Percentiles rank a stretch among this genome's conserved stretches.
These are phyloP conservation scores for Carduelis carduelis DNA, from an alignment of 2,797 vertebrate species.

Conservation along the genomic window DNA sequence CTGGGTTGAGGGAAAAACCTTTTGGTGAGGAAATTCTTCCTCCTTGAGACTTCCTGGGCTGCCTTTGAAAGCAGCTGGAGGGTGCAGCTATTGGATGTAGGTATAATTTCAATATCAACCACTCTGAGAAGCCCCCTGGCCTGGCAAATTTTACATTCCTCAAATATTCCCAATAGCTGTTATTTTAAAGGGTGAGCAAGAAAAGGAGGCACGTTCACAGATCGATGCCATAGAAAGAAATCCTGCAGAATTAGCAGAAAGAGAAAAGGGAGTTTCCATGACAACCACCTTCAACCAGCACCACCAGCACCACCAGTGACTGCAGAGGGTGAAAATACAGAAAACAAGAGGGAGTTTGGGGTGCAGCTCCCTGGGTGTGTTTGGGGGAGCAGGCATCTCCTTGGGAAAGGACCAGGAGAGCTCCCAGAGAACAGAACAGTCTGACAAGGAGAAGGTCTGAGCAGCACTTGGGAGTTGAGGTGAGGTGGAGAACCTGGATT, in stretches of 20 bases:
- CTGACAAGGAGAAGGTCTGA: background rate
- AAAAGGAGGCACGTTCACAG: background rate
- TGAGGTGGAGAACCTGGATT: background rate
- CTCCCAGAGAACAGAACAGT: background rate
- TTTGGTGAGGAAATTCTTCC: background rate
- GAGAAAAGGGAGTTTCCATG: constrained; percentile 58
- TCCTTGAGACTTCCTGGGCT: background rate
- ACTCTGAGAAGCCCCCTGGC: background rate
- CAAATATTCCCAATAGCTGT: background rate
- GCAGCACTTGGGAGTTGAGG: background rate
- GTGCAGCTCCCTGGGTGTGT: background rate
- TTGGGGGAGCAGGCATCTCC: background rate
- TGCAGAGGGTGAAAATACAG: background rate
- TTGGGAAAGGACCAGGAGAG: background rate
- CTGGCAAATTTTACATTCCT: background rate
- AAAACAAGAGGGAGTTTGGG: background rate
- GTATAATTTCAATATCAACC: background rate
- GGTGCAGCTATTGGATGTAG: background rate
- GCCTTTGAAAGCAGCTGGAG: background rate
- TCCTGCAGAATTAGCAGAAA: constrained; percentile 50
- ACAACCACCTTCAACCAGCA: constrained; percentile 49
- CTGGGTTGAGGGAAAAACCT: background rate
- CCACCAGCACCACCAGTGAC: background rate
- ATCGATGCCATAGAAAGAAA: background rate
- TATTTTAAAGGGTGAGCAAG: background rate